Evolutionary conservation across 2,113 vertebrate genomes (phyloP), one percentile per base, ranked within the genome.

Genomic region (Mesocricetus auratus): DNA sequence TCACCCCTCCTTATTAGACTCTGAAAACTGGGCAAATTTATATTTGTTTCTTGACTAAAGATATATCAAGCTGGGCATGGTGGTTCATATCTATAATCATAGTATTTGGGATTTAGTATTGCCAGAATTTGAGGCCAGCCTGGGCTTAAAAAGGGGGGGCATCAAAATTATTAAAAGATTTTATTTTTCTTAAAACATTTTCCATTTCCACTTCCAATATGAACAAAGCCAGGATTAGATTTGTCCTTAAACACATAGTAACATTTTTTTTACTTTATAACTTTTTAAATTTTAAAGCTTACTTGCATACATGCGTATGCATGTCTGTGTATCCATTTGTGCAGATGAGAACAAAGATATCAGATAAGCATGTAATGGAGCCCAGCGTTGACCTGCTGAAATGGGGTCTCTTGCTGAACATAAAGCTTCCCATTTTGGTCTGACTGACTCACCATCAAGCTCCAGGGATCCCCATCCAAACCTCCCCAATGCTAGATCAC

Each of bases 171-270:
- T 5, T 7, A 92, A 69, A 89, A 88, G 58, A 71, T 83, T 26
- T 47, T 64, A 71, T 86, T 90, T 95, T 96, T 73, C 53, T 53
- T 94, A 95, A 95, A 95, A 87, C 12, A 87, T 19, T 91, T 96
- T 47, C 42, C 7, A 87, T 47, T 62, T 89, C 45, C 2, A 58
- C n/a, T 87, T 95, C 93, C 66, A 86, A 64, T 21, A 69, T 93
- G 66, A 69, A 91, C 53, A 50, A 91, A 93, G 64, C 26, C 4
- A 89, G 36, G 24, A 15, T 83, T 26, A 88, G 45, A n/a, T 22
- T 22, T 92, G 75, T 15, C 8, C 19, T 90, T 66, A 58, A 93
- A 95, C 39, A 86, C 39, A 86, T 29, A 66, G 7, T 26, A 68
- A 33, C 3, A 68, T 68, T 58, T 60, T 58, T 91, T 94, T n/a